These are phyloP conservation scores for Philypnodon macrostomus DNA, from an alignment of 2,797 vertebrate species.

Conservation along the genomic window DNA sequence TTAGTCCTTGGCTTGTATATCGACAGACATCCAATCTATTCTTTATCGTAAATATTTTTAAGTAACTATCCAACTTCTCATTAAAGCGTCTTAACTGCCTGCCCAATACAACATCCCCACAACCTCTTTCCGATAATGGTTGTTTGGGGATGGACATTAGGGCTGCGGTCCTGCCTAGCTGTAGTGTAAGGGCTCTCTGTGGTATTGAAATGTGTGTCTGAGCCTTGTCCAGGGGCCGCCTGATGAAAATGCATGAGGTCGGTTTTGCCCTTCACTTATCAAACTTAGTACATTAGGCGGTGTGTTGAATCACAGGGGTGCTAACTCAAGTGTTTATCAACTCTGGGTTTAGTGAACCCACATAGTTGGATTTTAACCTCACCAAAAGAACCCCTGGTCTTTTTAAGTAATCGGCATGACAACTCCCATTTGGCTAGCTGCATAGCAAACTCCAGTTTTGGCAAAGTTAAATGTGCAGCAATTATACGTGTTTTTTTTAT, in stretches of 20 bases:
- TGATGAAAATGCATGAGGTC: constrained; percentile 75
- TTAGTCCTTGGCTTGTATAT: constrained; percentile 54
- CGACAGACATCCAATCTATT: constrained; percentile 52
- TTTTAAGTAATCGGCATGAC: constrained; percentile 14
- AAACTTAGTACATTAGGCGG: constrained; percentile 68
- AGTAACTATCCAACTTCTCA: constrained; percentile 69
- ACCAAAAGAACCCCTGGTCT: constrained; percentile 28
- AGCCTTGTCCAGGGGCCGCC: constrained; percentile 61
- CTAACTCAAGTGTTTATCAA: constrained; percentile 66
- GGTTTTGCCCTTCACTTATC: constrained; percentile 76
- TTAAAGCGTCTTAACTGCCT: constrained; percentile 68
- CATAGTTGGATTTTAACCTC: constrained; percentile 36
- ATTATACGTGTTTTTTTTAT: neutral
- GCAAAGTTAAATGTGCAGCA: constrained; percentile 1
- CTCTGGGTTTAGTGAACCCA: constrained; percentile 61
- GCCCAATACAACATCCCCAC: constrained; percentile 57
- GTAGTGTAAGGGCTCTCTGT: constrained; percentile 66
- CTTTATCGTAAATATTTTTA: constrained; percentile 63
- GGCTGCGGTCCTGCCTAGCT: constrained; percentile 60
- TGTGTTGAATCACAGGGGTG: constrained; percentile 63
- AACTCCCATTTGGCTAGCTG: constrained; percentile 24
- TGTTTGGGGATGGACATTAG: constrained; percentile 65
- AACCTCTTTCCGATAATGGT: constrained; percentile 69
- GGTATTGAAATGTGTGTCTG: constrained; percentile 72
- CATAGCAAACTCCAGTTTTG: constrained; percentile 1